Conservation (phyloP, 1,140 invertebrate species). For the Drosophila kikkawai region DNA sequence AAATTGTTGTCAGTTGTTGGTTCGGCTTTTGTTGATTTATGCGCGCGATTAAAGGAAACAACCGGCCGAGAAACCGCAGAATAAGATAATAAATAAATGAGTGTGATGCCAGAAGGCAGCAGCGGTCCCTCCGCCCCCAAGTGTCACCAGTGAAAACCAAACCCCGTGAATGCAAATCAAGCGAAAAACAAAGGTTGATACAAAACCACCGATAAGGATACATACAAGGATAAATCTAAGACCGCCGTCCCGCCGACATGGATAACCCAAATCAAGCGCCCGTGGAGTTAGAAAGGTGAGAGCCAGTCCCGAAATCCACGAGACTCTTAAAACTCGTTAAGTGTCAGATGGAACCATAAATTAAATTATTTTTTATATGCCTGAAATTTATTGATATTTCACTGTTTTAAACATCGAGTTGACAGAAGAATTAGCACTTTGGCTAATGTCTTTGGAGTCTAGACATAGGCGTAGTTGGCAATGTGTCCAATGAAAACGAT, state of each 20-base stretch:
- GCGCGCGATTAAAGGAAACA: slow-evolving; percentile 72
- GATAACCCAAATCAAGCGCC: slow-evolving; percentile 76
- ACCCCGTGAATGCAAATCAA: slow-evolving; percentile 54
- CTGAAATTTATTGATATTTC: slow-evolving; percentile 5
- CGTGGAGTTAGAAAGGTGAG: slow-evolving; percentile 80
- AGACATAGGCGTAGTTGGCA: slow-evolving; percentile 80
- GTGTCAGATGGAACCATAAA: slow-evolving; percentile 17
- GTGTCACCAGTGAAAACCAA: slow-evolving; percentile 41
- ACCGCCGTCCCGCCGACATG: slow-evolving; percentile 42
- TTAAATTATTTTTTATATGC: slow-evolving; percentile 20
- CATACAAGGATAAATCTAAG: slow-evolving; percentile 36
- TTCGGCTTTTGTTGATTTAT: slow-evolving; percentile 66
- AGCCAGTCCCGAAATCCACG: slow-evolving; percentile 7
- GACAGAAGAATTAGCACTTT: slow-evolving; percentile 26
- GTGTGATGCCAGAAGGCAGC: slow-evolving; percentile 49
- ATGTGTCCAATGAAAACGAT: slow-evolving; percentile 79
- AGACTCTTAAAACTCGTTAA: slow-evolving; percentile 3
- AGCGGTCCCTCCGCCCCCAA: slow-evolving; percentile 4
- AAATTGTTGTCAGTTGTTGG: slow-evolving; percentile 57
- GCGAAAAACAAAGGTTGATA: slow-evolving; percentile 50
- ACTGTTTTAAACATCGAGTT: slow-evolving; percentile 9
- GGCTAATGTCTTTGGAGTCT: not conserved
- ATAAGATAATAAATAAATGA: slow-evolving; percentile 56
- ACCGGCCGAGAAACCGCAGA: slow-evolving; percentile 32
- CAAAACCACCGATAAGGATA: slow-evolving; percentile 40